Conservation (phyloP, 2,888 invertebrate genomes). For the Chorisops tibialis region DNA sequence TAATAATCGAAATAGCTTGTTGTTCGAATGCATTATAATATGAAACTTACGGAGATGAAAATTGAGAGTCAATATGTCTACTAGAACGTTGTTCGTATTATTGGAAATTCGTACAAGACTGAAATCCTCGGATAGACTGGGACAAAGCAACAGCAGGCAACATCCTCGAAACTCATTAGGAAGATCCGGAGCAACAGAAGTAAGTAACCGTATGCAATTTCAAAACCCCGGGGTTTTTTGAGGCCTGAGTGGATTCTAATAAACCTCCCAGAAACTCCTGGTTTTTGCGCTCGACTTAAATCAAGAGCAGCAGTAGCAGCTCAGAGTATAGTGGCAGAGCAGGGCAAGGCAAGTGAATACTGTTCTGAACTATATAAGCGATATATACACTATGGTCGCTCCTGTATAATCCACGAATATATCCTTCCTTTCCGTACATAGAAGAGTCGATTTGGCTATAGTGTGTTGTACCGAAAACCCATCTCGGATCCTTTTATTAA, state of each 20-base stretch:
- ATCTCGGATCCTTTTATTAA: conserved; percentile 44
- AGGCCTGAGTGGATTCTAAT: conserved; percentile 27
- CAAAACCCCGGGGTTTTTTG: conserved; percentile 18
- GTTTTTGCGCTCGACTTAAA: conserved; percentile 35
- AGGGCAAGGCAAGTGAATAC: conserved; percentile 40
- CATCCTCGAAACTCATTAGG: conserved; percentile 24
- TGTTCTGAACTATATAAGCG: conserved; percentile 1
- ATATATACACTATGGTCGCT: neutral
- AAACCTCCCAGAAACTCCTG: conserved; percentile 25
- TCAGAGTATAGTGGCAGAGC: neutral
- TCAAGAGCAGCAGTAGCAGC: conserved; percentile 15
- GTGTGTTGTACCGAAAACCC: conserved; percentile 27
- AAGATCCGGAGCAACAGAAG: conserved; percentile 25
- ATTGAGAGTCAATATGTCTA: no score
- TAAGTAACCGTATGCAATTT: conserved; percentile 25
- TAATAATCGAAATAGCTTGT: no score
- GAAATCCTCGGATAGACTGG: no score
- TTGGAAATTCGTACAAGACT: no score
- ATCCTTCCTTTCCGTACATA: no score
- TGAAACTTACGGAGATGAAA: no score
- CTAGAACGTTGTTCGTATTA: no score
- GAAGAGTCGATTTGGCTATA: conserved; percentile 6
- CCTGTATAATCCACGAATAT: conserved; percentile 5
- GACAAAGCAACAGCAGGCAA: conserved; percentile 18
- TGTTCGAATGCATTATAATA: no score